Evolutionary conservation across 2,113 vertebrate genomes (phyloP).

Genomic region (Oreochromis aureus): DNA sequence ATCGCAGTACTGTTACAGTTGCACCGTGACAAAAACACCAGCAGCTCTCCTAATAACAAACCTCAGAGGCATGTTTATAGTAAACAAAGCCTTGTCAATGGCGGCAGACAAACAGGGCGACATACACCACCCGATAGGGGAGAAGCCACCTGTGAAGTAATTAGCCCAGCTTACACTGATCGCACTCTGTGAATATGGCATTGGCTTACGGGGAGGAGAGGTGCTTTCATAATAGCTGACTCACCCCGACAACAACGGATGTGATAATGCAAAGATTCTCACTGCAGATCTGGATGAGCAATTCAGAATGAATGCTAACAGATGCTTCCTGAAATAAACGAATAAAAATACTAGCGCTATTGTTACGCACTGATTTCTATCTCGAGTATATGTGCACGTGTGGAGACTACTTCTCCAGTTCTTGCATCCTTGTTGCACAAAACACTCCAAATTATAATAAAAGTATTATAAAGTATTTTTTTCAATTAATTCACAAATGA

Average conservation of each 20-base stretch:
- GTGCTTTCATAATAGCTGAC: not conserved
- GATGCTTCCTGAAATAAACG: not conserved
- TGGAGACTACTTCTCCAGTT: not conserved
- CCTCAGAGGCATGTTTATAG: slow-evolving; percentile 12
- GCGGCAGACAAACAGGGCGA: not conserved
- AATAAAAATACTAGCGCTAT: not conserved
- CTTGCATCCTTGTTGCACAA: not conserved
- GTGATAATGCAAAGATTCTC: not conserved
- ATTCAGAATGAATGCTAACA: not conserved
- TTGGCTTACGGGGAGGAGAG: not conserved
- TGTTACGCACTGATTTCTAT: not conserved
- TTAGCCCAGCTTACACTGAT: slow-evolving; percentile 24
- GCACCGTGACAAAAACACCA: not conserved
- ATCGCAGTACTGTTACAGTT: not conserved
- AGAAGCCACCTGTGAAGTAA: slow-evolving; percentile 28
- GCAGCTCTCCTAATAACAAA: not conserved
- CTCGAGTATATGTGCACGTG: no score
- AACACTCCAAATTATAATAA: not conserved
- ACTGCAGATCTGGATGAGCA: not conserved
- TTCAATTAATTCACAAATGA: not conserved
- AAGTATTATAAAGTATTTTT: no score
- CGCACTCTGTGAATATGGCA: not conserved
- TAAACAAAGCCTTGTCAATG: slow-evolving; percentile 18
- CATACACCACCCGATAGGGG: not conserved
- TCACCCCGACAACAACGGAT: not conserved